phyloP scores from a whole-genome alignment of 2,888 invertebrate genomes.

The Nymphalis urticae region DNA sequence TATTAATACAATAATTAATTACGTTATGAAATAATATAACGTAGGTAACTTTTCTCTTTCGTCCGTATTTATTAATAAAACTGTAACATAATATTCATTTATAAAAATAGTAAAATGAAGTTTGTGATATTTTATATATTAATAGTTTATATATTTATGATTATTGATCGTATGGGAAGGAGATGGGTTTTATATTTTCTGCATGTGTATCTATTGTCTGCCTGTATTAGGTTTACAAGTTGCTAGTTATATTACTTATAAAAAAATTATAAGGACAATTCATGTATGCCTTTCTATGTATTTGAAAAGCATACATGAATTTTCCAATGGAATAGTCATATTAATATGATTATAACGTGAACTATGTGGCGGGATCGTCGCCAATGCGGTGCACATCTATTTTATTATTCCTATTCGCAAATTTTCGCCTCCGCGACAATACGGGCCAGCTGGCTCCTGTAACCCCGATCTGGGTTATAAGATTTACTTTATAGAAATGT shows the following conservation, averaged over 20 bases:
- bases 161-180: too few species aligned
- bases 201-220: too few species aligned
- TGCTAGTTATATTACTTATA: too few species aligned
- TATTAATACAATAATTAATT: not conserved
- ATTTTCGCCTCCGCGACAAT: constrained; percentile 23
- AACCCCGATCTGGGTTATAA: constrained; percentile 20
- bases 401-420: constrained; percentile 22
- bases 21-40: not conserved
- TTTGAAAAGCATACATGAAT: constrained; percentile 13
- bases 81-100: too few species aligned
- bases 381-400: constrained; percentile 19
- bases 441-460: constrained; percentile 23
- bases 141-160: too few species aligned
- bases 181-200: too few species aligned
- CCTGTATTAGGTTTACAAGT: too few species aligned
- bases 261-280: too few species aligned
- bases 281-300: not conserved
- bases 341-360: constrained; percentile 29
- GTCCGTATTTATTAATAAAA: too few species aligned
- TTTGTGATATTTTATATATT: too few species aligned
- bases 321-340: constrained; percentile 19
- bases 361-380: constrained; percentile 24
- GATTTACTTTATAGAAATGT: constrained; percentile 19
- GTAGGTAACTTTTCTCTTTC: not conserved
- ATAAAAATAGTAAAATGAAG: too few species aligned